Evolutionary conservation across 2,113 vertebrate genomes (phyloP).

Genomic region (Actenoides hombroni): DNA sequence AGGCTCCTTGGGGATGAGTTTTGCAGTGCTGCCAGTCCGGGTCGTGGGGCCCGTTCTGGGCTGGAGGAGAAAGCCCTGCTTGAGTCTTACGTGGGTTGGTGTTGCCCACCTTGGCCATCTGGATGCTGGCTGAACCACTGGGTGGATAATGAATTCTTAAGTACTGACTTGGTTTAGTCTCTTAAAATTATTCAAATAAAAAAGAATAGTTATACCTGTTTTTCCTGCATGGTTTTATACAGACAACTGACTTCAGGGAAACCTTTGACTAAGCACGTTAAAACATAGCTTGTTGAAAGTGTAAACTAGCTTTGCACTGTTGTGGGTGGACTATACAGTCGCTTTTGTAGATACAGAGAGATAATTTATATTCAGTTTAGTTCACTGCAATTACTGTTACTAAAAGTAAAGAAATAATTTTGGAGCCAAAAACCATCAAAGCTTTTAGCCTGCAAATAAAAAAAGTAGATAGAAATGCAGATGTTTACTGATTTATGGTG

Average conservation of each 20-base stretch:
- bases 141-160: background rate
- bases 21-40: background rate
- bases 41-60: background rate
- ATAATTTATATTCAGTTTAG: background rate
- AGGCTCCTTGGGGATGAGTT: background rate
- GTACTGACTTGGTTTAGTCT: background rate
- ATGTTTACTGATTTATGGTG: background rate
- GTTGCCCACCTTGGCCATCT: background rate
- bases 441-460: background rate
- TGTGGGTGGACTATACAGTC: background rate
- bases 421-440: background rate
- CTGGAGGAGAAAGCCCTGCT: background rate
- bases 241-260: background rate
- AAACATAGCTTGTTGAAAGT: background rate
- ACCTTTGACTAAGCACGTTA: background rate
- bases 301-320: background rate
- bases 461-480: background rate
- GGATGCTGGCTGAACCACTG: background rate
- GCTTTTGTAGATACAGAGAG: background rate
- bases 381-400: background rate
- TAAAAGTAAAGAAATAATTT: background rate
- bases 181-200: constrained; percentile 13
- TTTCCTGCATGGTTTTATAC: background rate
- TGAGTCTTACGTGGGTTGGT: rapidly evolving
- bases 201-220: constrained; percentile 8